These are phyloP conservation scores for Myathropa florea DNA, from an alignment of 2,888 invertebrate species.

Conservation along the genomic window DNA sequence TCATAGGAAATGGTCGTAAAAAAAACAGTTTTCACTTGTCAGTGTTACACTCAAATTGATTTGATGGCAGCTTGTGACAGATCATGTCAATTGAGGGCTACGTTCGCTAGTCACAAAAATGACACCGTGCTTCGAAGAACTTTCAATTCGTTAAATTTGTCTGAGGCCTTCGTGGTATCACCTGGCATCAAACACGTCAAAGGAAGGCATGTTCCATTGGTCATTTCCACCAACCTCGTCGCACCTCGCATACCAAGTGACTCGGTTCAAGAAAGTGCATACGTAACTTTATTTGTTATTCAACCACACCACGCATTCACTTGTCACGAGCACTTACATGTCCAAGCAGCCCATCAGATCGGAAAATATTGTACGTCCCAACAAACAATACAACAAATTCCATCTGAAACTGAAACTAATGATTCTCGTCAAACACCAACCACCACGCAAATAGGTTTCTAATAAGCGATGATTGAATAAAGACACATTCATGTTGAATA, in stretches of 20 bases:
- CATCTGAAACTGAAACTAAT: conserved; percentile 12
- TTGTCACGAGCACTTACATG: neutral
- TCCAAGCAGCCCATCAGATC: neutral
- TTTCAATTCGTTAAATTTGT: no score
- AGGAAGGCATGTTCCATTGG: conserved; percentile 7
- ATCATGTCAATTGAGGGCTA: no score
- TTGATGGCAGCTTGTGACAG: no score
- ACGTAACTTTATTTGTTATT: neutral
- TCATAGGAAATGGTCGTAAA: no score
- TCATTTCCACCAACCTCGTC: conserved; percentile 10
- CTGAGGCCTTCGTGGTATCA: neutral
- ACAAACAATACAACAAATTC: conserved; percentile 7
- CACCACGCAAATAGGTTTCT: conserved; percentile 32
- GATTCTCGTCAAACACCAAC: conserved; percentile 17
- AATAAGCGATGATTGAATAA: conserved; percentile 54
- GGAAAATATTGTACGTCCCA: neutral
- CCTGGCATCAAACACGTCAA: neutral
- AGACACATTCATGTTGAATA: conserved; percentile 13
- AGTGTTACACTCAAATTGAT: no score
- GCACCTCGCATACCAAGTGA: conserved; percentile 23
- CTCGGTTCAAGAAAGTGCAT: neutral
- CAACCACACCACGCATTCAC: conserved; percentile 6
- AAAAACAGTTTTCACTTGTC: no score
- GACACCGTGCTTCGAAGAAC: no score
- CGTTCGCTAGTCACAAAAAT: no score